Percentiles rank a stretch among this genome's conserved stretches.
Conservation (phyloP, 2,113 vertebrate species). For the Lutjanus erythropterus region DNA sequence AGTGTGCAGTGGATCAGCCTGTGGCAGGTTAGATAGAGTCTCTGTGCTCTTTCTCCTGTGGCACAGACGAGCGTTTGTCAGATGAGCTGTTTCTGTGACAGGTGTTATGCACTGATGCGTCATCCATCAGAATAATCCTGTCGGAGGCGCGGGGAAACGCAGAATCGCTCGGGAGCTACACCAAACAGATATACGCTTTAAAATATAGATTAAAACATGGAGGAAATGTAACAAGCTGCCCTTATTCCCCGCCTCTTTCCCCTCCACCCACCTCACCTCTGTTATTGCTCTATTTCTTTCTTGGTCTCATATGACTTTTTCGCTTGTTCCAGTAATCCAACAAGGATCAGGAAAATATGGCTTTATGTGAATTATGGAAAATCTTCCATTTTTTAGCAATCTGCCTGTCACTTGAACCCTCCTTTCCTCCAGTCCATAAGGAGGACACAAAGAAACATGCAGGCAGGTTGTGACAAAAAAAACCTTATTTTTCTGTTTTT, state of each 20-base stretch:
- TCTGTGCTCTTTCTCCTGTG: conserved; percentile 23
- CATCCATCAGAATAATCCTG: conserved; percentile 59
- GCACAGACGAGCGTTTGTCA: conserved; percentile 37
- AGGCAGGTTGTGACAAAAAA: background rate
- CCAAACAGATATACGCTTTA: conserved; percentile 36
- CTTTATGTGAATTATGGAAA: conserved; percentile 49
- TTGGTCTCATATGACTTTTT: background rate
- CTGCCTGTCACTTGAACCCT: conserved; percentile 9
- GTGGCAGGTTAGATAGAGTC: conserved; percentile 23
- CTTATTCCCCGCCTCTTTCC: background rate
- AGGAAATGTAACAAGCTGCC: conserved; percentile 10
- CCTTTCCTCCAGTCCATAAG: background rate
- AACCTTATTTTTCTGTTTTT: background rate
- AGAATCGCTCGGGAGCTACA: conserved; percentile 21
- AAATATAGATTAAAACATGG: conserved; percentile 58
- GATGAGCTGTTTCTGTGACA: conserved; percentile 50
- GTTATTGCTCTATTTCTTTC: conserved; percentile 4
- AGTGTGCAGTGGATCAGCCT: conserved; percentile 26
- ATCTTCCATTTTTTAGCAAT: conserved; percentile 37
- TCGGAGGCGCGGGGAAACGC: conserved; percentile 9
- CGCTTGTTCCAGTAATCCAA: background rate
- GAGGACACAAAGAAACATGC: conserved; percentile 17
- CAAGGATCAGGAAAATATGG: conserved; percentile 25
- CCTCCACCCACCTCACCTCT: conserved; percentile 17
- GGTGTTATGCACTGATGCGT: conserved; percentile 54